phyloP scores from a whole-genome alignment of 2,888 invertebrate genomes.

The Ennomos erosarius region DNA sequence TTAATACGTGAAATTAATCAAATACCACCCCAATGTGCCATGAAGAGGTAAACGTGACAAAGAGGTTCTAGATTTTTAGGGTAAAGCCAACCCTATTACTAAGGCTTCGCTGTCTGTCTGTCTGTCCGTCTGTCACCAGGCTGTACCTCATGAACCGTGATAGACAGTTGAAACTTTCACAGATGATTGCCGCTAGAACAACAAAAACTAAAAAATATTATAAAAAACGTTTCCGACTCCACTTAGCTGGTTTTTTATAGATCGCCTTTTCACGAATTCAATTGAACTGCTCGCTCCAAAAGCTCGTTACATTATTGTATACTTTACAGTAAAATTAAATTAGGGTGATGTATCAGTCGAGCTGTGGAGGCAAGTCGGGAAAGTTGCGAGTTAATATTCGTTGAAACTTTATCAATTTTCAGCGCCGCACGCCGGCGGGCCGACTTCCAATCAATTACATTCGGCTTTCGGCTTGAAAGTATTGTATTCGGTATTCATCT shows the following conservation, averaged over 20 bases:
- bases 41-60: not conserved
- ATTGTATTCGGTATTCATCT: slow-evolving; percentile 15
- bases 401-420: slow-evolving; percentile 62
- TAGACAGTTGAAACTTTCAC: no score
- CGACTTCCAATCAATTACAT: slow-evolving; percentile 52
- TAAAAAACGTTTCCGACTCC: no score
- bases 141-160: no score
- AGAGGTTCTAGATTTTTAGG: not conserved
- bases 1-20: slow-evolving; percentile 10
- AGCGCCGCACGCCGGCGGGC: slow-evolving; percentile 46
- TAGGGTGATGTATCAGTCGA: slow-evolving; percentile 47
- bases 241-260: no score
- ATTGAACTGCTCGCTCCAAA: not conserved
- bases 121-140: no score
- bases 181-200: no score
- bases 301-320: slow-evolving; percentile 21
- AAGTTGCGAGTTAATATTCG: slow-evolving; percentile 52
- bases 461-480: slow-evolving; percentile 37
- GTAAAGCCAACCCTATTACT: no score
- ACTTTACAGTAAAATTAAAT: slow-evolving; percentile 47
- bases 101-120: no score
- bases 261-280: no score
- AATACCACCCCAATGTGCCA: slow-evolving; percentile 6
- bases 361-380: slow-evolving; percentile 33
- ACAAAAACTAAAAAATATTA: no score